Conservation (phyloP, 2,888 invertebrate genomes). For the Leucophenga montana region DNA sequence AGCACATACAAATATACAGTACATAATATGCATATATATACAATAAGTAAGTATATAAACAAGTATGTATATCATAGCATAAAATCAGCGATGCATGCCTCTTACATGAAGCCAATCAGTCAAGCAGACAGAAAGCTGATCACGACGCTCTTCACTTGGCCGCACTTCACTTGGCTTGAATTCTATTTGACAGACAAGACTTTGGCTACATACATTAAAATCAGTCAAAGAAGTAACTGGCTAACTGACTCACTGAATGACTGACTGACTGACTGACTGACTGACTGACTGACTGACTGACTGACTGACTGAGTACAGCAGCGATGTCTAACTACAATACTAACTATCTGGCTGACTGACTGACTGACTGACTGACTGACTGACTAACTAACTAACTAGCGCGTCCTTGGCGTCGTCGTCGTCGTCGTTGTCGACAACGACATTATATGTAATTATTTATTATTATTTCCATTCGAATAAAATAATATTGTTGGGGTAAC, state of each 20-base stretch:
- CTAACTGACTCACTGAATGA: conserved; percentile 22
- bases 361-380: too few species aligned
- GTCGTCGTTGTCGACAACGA: conserved; percentile 23
- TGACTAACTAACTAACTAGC: conserved; percentile 54
- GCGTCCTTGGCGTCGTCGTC: conserved; percentile 52
- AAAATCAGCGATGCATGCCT: conserved; percentile 47
- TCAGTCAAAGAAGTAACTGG: conserved; percentile 39
- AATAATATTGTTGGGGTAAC: too few species aligned
- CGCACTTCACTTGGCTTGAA: conserved; percentile 28
- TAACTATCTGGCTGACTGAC: conserved; percentile 23
- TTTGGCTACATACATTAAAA: neutral
- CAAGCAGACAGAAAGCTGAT: too few species aligned
- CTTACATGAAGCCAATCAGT: too few species aligned
- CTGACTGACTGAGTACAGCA: conserved; percentile 42
- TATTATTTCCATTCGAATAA: conserved; percentile 39
- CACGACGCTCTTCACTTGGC: too few species aligned
- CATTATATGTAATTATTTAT: conserved; percentile 61
- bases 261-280: conserved; percentile 34
- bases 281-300: conserved; percentile 26
- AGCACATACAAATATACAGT: conserved; percentile 23
- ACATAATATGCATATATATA: conserved; percentile 9
- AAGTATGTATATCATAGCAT: conserved; percentile 4
- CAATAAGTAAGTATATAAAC: conserved; percentile 11
- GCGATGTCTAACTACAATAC: conserved; percentile 30
- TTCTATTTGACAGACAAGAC: neutral